Base-by-base conservation (phyloP, 2,888 invertebrate genomes). In the Notodonta dromedarius region DNA sequence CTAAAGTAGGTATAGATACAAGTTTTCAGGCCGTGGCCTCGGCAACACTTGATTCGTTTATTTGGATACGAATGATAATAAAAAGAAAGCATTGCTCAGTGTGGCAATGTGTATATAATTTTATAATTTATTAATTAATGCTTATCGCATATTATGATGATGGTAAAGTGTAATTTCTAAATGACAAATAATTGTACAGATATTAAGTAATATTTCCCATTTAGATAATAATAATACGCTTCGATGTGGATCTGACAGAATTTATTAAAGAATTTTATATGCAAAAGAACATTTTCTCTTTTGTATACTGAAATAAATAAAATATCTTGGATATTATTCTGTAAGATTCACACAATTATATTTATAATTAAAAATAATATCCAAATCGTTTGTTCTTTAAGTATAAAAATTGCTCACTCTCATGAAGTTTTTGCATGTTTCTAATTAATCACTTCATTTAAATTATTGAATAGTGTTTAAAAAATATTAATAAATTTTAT, bases 101-200 rank as follows among this genome's bases (percentile, higher is more conserved):
- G 56, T 63, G 61, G 66, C 65, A 66, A 63, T 71, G 70, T 57
- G 63, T 70, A 69, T 70, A 62, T 53, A 57, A 57, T 50, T 62
- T 62, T 59, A 69, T 69, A 60, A 68, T 71, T 69, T 58, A 69
- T 67, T 67, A 65, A 70, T 73, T 78, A 67, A 69, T 70, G 72
- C 69, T 58, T 64, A 74, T 69, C 59, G 60, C 66, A 69, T 64
- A 6, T 35, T 35, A 67, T 65, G 70, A 76, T 68, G 73, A 81
- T 74, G 89, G 89, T 89, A 89, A 89, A 90, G 89, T 89, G 88
- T 86, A 86, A 89, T 87, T 90, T 90, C 89, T 90, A 91, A 91
- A 89, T 86, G 85, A 88, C 83, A 89, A 88, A 87, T 88, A 89
- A 88, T 78, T 88, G 87, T 89, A 88, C 80, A 88, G 82, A 76